Evolutionary conservation across 2,797 vertebrate genomes (phyloP).

Genomic region (Molossus alvarezi): DNA sequence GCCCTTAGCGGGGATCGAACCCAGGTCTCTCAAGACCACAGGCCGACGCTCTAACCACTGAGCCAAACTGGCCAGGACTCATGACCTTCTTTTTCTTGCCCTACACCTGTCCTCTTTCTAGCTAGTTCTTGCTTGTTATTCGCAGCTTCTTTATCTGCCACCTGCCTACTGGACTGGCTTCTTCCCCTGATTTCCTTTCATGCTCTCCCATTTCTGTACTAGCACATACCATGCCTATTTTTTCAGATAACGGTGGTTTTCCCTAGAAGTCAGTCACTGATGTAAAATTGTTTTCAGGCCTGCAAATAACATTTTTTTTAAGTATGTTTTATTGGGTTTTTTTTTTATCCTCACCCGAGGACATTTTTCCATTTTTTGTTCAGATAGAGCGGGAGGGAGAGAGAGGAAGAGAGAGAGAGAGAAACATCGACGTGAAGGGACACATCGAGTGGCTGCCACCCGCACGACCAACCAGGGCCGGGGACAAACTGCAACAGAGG

Average conservation of each 20-base stretch:
- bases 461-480: no score
- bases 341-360: no score
- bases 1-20: no score
- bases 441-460: no score
- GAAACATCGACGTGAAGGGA: no score
- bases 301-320: conserved; percentile 45
- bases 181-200: not conserved
- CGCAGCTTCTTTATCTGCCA: not conserved
- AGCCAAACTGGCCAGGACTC: not conserved
- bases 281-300: conserved; percentile 17
- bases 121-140: conserved; percentile 9
- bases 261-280: not conserved
- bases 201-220: not conserved
- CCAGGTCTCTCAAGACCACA: no score
- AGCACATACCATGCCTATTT: not conserved
- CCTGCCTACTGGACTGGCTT: not conserved
- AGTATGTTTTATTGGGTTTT: not conserved
- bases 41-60: no score
- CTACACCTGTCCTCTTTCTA: not conserved
- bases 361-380: no score
- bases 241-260: not conserved
- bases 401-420: no score
- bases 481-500: no score
- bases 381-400: no score
- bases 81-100: not conserved